These are phyloP conservation scores for Scomber scombrus DNA, from an alignment of 2,113 vertebrate species.

Conservation along the genomic window DNA sequence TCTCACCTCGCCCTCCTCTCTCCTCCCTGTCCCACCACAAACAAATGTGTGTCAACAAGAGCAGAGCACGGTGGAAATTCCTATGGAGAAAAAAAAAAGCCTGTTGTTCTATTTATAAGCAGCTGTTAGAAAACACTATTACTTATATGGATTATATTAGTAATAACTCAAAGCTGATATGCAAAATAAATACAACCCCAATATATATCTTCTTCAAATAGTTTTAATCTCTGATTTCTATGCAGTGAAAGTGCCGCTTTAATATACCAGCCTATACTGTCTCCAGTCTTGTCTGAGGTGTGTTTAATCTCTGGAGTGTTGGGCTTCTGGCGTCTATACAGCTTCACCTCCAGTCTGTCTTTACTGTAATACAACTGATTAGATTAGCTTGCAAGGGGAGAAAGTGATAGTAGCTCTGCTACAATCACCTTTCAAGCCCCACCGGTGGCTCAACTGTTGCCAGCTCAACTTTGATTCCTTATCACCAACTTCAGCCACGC, in stretches of 20 bases:
- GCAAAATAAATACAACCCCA: constrained; percentile 2
- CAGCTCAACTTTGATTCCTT: constrained; percentile 66
- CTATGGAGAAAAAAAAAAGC: constrained; percentile 54
- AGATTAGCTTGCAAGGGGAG: constrained; percentile 65
- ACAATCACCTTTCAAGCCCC: constrained; percentile 49
- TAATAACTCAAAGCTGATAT: not conserved
- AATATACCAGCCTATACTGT: not conserved
- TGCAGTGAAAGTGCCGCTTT: not conserved
- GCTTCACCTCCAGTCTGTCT: constrained; percentile 62
- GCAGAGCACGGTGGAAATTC: constrained; percentile 49
- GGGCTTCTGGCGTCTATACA: constrained; percentile 57
- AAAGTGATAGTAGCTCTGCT: constrained; percentile 46
- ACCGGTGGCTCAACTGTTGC: constrained; percentile 38
- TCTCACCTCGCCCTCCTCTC: constrained; percentile 74
- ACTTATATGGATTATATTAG: not conserved
- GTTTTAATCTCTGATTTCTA: not conserved
- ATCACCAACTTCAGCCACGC: constrained; percentile 55
- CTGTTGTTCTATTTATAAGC: constrained; percentile 12
- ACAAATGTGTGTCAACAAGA: constrained; percentile 72
- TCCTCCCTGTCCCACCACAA: constrained; percentile 63
- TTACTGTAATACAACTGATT: constrained; percentile 68
- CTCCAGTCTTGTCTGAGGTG: constrained; percentile 33
- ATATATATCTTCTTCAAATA: constrained; percentile 1
- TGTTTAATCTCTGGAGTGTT: constrained; percentile 60
- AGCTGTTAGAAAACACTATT: constrained; percentile 4